Evolutionary conservation across 2,888 invertebrate genomes (phyloP), one percentile per base, ranked within the genome.

Genomic region (Cephalotes varians): DNA sequence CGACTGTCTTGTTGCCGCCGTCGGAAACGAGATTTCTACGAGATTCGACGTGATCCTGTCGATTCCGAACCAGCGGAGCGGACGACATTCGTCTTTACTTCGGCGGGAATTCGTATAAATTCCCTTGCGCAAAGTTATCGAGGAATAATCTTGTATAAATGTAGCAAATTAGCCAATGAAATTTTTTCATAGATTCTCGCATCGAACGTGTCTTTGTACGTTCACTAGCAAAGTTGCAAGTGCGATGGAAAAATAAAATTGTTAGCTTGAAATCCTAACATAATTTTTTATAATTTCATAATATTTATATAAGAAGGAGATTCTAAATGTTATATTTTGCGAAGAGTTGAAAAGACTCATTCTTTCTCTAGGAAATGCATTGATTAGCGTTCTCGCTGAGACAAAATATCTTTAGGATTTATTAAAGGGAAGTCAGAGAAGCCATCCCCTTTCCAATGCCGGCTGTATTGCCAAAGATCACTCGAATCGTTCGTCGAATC

Each of bases 1-100:
- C 28, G 15, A 34, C 47, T 10, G 21, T 65, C 21, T 44, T 25
- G 77, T 67, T 18, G 40, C 10, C 15, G 62, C n/a, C 40, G 77
- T 74, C 47, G 73, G 85, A 85, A 85, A 83, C 85, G 89, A 86
- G 89, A 89, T 91, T 86, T 90, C 86, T 87, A 87, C 87, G 86
- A 89, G 90, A 90, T 88, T 90, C 89, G 37, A 76, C 12, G 86
- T 82, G 89, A 86, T 89, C 81, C 85, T 74, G 81, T 80, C 85
- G 87, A 89, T 85, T 91, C 83, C 88, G 81, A 86, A 25, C 82
- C 88, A 88, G 28, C 82, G 86, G 84, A 91, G 88, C 91, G 91
- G 6, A 86, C 77, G 77, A 62, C 82, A 69, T 56, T 84, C 84
- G 76, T 83, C 81, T 80, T 72, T 69, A 79, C 86, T 79, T 82